phyloP scores from a whole-genome alignment of 2,797 vertebrate genomes.

The Prionace glauca region DNA sequence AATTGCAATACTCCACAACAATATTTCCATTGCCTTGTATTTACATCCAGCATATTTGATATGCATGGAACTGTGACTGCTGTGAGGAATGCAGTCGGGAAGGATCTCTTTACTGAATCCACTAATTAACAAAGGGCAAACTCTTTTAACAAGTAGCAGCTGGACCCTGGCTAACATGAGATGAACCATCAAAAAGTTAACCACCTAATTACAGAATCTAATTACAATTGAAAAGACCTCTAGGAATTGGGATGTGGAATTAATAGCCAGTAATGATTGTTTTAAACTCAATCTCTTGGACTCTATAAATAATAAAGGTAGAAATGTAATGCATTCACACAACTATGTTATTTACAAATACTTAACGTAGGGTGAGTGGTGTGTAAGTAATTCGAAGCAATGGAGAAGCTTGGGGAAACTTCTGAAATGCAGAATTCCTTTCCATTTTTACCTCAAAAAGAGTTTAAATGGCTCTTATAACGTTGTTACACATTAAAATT shows the following conservation, averaged over 20 bases:
- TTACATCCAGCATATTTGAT: not conserved
- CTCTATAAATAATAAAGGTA: not conserved
- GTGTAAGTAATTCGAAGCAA: not conserved
- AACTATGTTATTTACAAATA: not conserved
- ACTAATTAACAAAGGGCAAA: constrained; percentile 24
- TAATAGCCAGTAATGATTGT: not conserved
- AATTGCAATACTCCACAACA: not conserved
- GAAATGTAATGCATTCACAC: not conserved
- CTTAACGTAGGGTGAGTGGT: not conserved
- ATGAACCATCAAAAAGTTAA: constrained; percentile 32
- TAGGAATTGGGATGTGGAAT: not conserved
- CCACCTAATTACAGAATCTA: constrained; percentile 21
- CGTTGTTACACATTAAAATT: not conserved
- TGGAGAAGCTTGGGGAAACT: not conserved
- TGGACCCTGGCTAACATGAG: not conserved
- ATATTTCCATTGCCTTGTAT: not conserved
- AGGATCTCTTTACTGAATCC: constrained; percentile 28
- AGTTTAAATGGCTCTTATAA: not conserved
- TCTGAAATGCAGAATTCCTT: not conserved
- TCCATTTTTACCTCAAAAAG: not conserved
- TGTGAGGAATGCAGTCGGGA: not conserved
- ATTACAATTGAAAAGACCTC: constrained; percentile 7
- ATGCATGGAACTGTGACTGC: not conserved
- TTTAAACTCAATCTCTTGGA: constrained; percentile 12
- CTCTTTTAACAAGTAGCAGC: constrained; percentile 28